Conservation (phyloP, 2,113 vertebrate genomes). For the Saimiri boliviensis region DNA sequence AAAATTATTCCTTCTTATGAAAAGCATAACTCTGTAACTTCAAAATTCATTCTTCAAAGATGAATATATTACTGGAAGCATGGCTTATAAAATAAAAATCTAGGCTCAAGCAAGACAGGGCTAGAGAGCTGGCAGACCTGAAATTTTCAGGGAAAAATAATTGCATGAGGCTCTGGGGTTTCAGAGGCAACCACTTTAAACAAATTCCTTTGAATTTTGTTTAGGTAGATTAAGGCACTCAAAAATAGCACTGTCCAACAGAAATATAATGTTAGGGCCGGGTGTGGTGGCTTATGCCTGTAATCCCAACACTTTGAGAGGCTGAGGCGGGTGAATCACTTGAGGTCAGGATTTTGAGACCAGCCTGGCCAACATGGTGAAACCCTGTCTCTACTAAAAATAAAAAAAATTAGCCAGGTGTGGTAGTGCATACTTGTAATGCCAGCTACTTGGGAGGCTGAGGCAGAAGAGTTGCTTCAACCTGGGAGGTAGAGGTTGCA, state of each 20-base stretch:
- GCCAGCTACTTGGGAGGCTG: neutral
- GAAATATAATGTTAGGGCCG: neutral
- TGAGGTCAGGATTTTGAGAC: neutral
- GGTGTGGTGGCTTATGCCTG: neutral
- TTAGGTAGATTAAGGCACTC: neutral
- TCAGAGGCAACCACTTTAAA: neutral
- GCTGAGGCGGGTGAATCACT: fast-evolving
- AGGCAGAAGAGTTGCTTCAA: neutral
- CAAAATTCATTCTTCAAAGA: neutral
- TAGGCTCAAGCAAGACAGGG: neutral
- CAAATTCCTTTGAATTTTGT: neutral
- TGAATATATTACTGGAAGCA: neutral
- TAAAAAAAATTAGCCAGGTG: neutral
- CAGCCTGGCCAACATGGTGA: neutral
- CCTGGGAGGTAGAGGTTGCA: neutral
- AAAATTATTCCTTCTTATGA: neutral
- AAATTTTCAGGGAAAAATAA: neutral
- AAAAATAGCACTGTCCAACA: neutral
- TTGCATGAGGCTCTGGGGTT: neutral
- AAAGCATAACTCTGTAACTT: neutral
- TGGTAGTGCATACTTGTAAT: neutral
- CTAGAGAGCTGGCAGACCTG: neutral
- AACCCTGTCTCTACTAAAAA: neutral
- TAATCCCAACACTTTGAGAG: neutral
- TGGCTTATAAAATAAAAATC: neutral